Conservation (phyloP, 2,888 invertebrate species). For the Timandra comae region DNA sequence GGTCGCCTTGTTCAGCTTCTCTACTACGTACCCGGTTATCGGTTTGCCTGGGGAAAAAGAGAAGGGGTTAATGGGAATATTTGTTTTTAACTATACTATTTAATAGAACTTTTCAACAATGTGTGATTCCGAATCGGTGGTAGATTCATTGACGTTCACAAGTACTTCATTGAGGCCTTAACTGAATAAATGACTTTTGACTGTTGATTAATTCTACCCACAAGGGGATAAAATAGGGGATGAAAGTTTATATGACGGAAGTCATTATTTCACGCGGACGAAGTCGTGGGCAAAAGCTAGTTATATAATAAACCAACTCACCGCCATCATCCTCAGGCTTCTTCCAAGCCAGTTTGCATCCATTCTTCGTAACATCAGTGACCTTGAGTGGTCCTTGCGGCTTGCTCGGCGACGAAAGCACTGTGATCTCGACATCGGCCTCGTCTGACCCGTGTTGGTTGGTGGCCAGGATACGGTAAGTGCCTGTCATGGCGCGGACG, state of each 20-base stretch:
- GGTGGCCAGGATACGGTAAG: conserved; percentile 92
- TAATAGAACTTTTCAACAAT: too few species aligned
- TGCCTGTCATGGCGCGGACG: conserved; percentile 89
- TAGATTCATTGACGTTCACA: too few species aligned
- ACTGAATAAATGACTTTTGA: too few species aligned
- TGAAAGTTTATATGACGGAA: too few species aligned
- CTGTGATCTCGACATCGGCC: conserved; percentile 94
- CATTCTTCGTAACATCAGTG: conserved; percentile 90
- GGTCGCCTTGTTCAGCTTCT: conserved; percentile 93
- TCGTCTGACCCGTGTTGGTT: conserved; percentile 95
- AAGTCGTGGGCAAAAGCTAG: too few species aligned
- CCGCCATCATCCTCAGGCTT: conserved; percentile 97
- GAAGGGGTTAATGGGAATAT: neutral
- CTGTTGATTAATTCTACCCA: too few species aligned
- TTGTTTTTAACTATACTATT: neutral
- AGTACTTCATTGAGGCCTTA: too few species aligned
- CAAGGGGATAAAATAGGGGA: too few species aligned
- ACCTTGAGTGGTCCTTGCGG: conserved; percentile 94
- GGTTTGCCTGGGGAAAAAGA: conserved; percentile 77
- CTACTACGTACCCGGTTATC: conserved; percentile 93
- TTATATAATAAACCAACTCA: conserved; percentile 29
- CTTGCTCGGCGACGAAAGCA: conserved; percentile 87
- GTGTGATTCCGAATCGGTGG: too few species aligned
- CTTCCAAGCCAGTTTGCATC: conserved; percentile 94
- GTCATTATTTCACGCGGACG: too few species aligned